Percentiles rank a stretch among this genome's conserved stretches.
Evolutionary conservation across 1,140 invertebrate genomes (phyloP).

Genomic region (Caenorhabditis briggsae): DNA sequence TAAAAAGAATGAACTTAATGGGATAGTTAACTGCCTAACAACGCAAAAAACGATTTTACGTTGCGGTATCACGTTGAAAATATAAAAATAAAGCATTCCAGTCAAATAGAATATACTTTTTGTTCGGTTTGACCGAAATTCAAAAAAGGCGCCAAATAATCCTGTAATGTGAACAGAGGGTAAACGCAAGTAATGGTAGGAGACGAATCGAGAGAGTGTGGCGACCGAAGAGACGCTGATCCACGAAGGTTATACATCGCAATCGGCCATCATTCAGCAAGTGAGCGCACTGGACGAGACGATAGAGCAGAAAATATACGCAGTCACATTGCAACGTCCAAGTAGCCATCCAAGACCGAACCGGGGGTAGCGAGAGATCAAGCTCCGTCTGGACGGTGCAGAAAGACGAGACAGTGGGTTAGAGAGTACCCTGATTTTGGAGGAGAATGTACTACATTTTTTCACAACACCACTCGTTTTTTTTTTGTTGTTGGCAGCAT

Average conservation of each 20-base stretch:
- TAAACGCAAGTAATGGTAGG: not conserved
- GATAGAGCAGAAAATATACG: not conserved
- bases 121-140: not conserved
- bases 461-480: not conserved
- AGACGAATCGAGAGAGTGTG: not conserved
- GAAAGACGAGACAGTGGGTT: not conserved
- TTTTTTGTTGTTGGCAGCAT: not conserved
- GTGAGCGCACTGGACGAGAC: conserved; percentile 39
- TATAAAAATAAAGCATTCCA: too few species aligned
- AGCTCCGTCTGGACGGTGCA: conserved; percentile 16
- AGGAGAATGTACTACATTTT: conserved; percentile 13
- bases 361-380: not conserved
- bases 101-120: not conserved
- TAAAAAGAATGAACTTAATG: too few species aligned
- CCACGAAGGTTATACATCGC: conserved; percentile 48
- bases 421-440: conserved; percentile 34
- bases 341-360: conserved; percentile 39
- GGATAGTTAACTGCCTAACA: too few species aligned
- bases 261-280: conserved; percentile 47
- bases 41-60: too few species aligned
- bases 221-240: conserved; percentile 28
- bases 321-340: not conserved
- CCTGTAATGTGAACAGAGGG: not conserved
- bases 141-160: conserved; percentile 48
- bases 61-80: too few species aligned